phyloP scores from a whole-genome alignment of 2,113 vertebrate genomes.

The Phylloscopus whistleri region DNA sequence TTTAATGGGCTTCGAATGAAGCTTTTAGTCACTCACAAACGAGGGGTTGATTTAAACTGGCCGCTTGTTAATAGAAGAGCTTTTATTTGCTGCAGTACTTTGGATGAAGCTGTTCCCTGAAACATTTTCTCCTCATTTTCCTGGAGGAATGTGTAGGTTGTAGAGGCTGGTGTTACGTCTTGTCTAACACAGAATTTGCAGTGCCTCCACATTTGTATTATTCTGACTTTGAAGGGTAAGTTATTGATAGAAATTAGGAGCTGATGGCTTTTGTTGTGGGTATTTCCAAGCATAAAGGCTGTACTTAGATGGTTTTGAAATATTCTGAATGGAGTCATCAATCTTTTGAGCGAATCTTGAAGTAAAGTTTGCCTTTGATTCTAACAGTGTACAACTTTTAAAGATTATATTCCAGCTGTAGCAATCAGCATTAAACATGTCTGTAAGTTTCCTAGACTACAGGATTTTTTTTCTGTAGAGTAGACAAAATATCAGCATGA shows the following conservation, averaged over 20 bases:
- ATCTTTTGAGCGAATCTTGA: constrained; percentile 10
- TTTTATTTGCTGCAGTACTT: neutral
- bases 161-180: neutral
- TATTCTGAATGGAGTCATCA: constrained; percentile 23
- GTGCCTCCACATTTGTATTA: neutral
- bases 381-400: neutral
- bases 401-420: constrained; percentile 8
- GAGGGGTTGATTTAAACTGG: neutral
- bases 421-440: neutral
- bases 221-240: neutral
- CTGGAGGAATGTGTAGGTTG: neutral
- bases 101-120: neutral
- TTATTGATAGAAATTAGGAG: neutral
- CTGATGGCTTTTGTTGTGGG: neutral
- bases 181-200: neutral
- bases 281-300: neutral
- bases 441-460: neutral
- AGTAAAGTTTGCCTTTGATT: neutral
- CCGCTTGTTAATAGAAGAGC: neutral
- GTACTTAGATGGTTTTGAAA: constrained; percentile 12
- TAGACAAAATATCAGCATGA: neutral
- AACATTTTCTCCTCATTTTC: neutral
- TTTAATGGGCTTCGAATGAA: neutral
- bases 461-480: neutral
- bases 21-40: neutral